Base-by-base conservation (phyloP, 2,113 vertebrate genomes). In the Chaetorhynchus papuensis region DNA sequence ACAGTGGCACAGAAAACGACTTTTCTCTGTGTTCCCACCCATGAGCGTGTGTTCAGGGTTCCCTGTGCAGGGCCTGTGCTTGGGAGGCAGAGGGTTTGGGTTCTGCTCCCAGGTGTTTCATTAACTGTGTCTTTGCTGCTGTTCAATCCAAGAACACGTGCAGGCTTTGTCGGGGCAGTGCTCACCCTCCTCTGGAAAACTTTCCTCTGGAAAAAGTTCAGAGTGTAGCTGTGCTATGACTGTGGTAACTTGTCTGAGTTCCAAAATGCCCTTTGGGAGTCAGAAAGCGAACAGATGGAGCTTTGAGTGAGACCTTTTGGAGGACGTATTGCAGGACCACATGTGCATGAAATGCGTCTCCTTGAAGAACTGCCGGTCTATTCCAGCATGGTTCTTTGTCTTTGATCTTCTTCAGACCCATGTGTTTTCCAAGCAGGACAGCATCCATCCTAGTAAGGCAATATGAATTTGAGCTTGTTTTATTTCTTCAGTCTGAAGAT, bases 361-460 rank as follows among this genome's bases (percentile, higher is more conserved):
- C 50, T 78, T 3, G 0, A 57, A 76, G 44, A 71, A 10, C 66
- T 61, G 69, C 61, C 2, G 4, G 21, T 50, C 70, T 76, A 10
- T 64, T 84, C 76, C 59, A 69, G 7, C 64, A 4, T 31, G 54
- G 9, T 85, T 77, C 45, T 47, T 91, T 91, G 52, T 71, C 85
- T 96, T 96, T 95, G 87, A 93, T 92, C 91, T 90, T 87, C 70
- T 80, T 68, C 33, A 70, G 50, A 41, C 41, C 71, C 71, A 49
- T 35, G 39, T 88, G 76, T 81, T 93, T 93, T 81, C 82, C 66
- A 45, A 92, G 50, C 64, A 83, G 68, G 82, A 52, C 59, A 56
- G 42, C 59, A 93, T 74, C 50, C 54, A 26, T 77, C 41, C 37
- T 37, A n/a, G 18, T 39, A 74, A 85, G 54, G 42, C 84, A 83